These are phyloP conservation scores for Saccostrea glomerata DNA, from an alignment of 1,140 invertebrate genomes.

Conservation along the genomic window DNA sequence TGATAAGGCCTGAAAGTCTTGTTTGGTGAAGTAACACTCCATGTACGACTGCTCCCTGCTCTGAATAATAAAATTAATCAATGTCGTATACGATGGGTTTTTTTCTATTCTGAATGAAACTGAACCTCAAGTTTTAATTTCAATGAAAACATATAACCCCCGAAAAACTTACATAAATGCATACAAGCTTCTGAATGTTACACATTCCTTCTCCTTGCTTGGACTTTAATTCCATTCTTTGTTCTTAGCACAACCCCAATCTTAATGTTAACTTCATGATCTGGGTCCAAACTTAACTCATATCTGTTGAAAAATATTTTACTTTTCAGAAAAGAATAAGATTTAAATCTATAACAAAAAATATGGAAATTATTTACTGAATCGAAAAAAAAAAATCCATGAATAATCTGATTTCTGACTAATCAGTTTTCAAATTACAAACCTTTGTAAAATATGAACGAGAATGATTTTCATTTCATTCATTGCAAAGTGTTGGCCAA, in stretches of 20 bases:
- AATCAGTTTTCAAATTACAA: background rate
- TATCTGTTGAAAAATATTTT: slow-evolving; percentile 46
- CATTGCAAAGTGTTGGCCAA: slow-evolving; percentile 75
- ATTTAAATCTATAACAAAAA: background rate
- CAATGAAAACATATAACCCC: too few relatives aligned
- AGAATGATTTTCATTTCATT: slow-evolving; percentile 69
- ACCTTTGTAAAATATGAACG: slow-evolving; percentile 69
- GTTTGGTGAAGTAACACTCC: too few relatives aligned
- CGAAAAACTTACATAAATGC: too few relatives aligned
- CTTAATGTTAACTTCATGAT: slow-evolving; percentile 49
- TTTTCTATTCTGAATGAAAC: too few relatives aligned
- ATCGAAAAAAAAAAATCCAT: background rate
- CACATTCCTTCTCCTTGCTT: background rate
- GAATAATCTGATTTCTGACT: background rate
- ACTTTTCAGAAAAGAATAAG: too few relatives aligned
- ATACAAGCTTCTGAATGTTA: too few relatives aligned
- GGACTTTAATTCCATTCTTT: slow-evolving; percentile 56
- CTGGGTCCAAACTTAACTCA: slow-evolving; percentile 52
- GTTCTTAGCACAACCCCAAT: slow-evolving; percentile 52
- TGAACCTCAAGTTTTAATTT: too few relatives aligned
- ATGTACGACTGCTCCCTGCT: too few relatives aligned
- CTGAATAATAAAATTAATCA: too few relatives aligned
- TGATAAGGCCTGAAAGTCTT: too few relatives aligned
- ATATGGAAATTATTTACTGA: too few relatives aligned
- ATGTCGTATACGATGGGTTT: too few relatives aligned